A percentile compares a stretch with the other conserved stretches of the same genome.
phyloP scores from a whole-genome alignment of 2,797 vertebrate species.

The Tarsius wallacei region DNA sequence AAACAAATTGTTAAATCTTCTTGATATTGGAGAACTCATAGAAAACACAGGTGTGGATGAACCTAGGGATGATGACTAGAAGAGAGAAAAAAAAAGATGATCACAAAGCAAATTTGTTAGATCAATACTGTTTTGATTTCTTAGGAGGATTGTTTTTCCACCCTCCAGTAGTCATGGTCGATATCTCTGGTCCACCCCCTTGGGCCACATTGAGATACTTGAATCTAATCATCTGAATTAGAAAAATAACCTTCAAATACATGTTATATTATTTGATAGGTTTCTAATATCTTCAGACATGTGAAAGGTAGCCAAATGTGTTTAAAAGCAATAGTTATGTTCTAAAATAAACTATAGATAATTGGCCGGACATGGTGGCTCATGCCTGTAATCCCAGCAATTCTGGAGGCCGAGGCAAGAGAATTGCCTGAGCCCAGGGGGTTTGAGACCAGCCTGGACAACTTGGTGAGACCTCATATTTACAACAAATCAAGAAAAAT shows the following conservation, averaged over 20 bases:
- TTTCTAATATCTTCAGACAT: background rate
- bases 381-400: too few species aligned
- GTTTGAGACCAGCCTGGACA: too few species aligned
- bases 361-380: background rate
- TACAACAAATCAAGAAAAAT: too few species aligned
- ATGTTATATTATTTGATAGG: background rate
- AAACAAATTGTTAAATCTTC: constrained; percentile 91
- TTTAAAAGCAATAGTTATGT: background rate
- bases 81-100: constrained; percentile 75
- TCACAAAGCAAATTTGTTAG: background rate
- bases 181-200: background rate
- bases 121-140: background rate
- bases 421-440: too few species aligned
- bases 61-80: constrained; percentile 92
- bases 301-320: background rate
- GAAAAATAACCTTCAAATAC: background rate
- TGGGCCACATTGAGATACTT: background rate
- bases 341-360: constrained; percentile 31
- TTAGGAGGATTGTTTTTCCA: background rate
- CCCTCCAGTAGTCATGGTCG: background rate
- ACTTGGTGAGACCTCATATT: too few species aligned
- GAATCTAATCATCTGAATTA: background rate
- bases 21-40: constrained; percentile 91
- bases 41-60: constrained; percentile 90
- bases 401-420: too few species aligned